Conservation (phyloP, 2,797 vertebrate genomes). For the Lycodopsis pacificus region DNA sequence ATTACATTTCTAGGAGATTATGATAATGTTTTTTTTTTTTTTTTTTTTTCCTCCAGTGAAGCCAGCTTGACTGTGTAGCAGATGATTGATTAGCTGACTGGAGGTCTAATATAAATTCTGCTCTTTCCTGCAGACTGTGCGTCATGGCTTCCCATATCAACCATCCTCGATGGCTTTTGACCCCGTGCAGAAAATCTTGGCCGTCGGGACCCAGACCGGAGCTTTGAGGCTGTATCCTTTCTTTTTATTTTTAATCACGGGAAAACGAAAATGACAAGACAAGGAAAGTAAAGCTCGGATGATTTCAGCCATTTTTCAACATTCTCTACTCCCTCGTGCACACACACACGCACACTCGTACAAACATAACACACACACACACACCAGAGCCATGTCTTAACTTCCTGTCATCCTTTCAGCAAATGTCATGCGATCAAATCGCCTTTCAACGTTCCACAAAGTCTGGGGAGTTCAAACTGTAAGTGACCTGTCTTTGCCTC, state of each 20-base stretch:
- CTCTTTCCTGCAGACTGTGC: constrained; percentile 90
- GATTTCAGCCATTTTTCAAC: background rate
- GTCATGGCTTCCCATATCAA: constrained; percentile 98
- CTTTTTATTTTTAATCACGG: background rate
- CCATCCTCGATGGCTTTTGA: constrained; percentile 98
- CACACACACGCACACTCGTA: background rate
- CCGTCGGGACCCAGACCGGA: constrained; percentile 94
- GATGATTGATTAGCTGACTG: constrained; percentile 55
- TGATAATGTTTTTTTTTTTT: constrained; percentile 30
- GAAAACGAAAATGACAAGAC: constrained; percentile 7
- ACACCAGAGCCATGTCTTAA: background rate
- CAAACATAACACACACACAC: background rate
- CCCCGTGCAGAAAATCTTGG: constrained; percentile 99
- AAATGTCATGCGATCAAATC: constrained; percentile 16
- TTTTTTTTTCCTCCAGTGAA: constrained; percentile 36
- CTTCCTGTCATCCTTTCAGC: constrained; percentile 18
- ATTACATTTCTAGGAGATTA: constrained; percentile 58
- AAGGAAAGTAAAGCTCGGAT: constrained; percentile 48
- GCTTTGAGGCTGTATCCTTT: constrained; percentile 99
- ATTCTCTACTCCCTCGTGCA: background rate
- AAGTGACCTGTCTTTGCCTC: constrained; percentile 35
- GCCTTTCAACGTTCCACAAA: constrained; percentile 28
- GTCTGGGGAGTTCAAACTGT: constrained; percentile 35
- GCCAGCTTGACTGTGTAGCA: constrained; percentile 51
- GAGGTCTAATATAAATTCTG: constrained; percentile 66